Evolutionary conservation across 2,113 vertebrate genomes (phyloP).

Genomic region (Orthonyx spaldingii): DNA sequence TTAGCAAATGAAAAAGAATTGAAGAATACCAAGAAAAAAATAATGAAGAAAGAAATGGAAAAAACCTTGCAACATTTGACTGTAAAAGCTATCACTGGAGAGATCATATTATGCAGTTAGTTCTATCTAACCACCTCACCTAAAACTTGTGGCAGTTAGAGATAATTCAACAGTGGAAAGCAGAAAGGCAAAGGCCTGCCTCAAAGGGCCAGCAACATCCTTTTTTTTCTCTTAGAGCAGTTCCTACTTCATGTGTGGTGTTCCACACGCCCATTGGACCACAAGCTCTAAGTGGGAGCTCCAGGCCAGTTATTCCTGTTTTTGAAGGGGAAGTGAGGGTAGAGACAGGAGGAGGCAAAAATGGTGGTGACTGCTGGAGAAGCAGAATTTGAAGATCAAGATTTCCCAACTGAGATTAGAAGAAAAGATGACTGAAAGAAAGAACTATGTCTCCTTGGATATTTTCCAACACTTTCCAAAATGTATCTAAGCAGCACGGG

Average conservation of each 20-base stretch:
- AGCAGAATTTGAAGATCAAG: constrained; percentile 12
- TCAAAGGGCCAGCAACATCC: constrained; percentile 28
- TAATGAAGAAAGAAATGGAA: neutral
- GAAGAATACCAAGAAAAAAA: neutral
- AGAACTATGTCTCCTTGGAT: neutral
- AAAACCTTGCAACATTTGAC: neutral
- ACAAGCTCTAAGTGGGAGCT: neutral
- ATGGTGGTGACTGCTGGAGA: neutral
- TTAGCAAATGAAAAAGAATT: neutral
- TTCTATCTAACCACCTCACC: neutral
- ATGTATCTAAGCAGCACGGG: neutral
- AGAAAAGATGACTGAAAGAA: neutral
- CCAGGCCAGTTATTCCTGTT: constrained; percentile 32
- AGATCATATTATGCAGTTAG: neutral
- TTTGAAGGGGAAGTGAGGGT: constrained; percentile 18
- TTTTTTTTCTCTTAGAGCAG: neutral
- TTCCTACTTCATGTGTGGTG: neutral
- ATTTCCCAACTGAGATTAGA: neutral
- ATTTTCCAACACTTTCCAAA: neutral
- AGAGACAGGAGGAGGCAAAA: neutral
- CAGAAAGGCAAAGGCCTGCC: constrained; percentile 1
- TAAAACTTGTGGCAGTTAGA: constrained; percentile 29
- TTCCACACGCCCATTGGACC: neutral
- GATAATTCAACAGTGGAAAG: constrained; percentile 14
- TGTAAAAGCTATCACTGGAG: neutral